Percentiles rank a stretch among this genome's conserved stretches.
Evolutionary conservation across 2,888 invertebrate species (phyloP).

Genomic region (Yponomeuta malinellus): DNA sequence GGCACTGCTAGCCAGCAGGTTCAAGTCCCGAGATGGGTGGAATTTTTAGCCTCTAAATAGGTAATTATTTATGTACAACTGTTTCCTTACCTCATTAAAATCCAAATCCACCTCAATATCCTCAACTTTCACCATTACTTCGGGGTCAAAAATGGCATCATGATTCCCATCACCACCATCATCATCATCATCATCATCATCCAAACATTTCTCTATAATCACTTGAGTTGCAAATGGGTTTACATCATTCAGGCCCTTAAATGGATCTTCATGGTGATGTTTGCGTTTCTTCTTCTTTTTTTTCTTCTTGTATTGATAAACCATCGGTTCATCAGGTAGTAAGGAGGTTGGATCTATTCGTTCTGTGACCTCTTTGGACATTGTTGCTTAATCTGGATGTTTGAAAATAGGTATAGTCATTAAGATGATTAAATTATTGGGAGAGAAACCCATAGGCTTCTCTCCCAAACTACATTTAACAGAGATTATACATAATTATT

Average conservation of each 20-base stretch:
- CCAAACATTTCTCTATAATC: constrained; percentile 22
- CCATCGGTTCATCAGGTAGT: constrained; percentile 61
- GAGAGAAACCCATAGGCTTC: too few species aligned
- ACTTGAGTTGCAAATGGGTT: constrained; percentile 23
- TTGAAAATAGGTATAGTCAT: background rate
- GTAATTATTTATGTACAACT: background rate
- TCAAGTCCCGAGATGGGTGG: too few species aligned
- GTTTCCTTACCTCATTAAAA: constrained; percentile 59
- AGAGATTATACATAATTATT: too few species aligned
- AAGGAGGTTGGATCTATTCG: constrained; percentile 59
- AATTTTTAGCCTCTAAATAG: too few species aligned
- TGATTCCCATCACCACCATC: background rate
- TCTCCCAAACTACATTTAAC: too few species aligned
- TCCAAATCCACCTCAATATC: constrained; percentile 65
- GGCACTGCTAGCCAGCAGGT: too few species aligned
- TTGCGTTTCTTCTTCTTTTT: constrained; percentile 54
- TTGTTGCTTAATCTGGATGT: constrained; percentile 1
- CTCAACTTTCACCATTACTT: constrained; percentile 62
- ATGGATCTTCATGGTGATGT: constrained; percentile 52
- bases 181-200: constrained; percentile 18
- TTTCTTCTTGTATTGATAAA: constrained; percentile 62
- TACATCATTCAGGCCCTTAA: constrained; percentile 51
- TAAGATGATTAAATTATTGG: too few species aligned
- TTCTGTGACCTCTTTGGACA: constrained; percentile 3
- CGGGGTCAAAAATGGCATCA: constrained; percentile 43